Percentiles rank a stretch among this genome's conserved stretches.
These are phyloP conservation scores for Drosophila histrio DNA, from an alignment of 2,888 invertebrate species.

Conservation along the genomic window DNA sequence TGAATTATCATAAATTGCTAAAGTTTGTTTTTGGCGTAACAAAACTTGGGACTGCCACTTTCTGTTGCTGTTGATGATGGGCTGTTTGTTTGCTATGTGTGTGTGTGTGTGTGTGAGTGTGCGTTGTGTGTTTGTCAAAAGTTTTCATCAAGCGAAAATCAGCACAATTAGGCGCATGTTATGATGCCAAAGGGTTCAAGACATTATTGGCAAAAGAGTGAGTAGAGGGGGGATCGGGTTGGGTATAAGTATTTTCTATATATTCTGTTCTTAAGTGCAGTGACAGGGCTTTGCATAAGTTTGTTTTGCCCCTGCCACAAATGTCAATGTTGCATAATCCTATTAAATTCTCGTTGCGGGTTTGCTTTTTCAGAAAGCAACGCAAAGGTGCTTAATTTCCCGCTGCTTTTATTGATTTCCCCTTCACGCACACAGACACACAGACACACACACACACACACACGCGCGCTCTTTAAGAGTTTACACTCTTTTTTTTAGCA, in stretches of 20 bases:
- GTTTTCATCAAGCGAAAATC: slow-evolving; percentile 75
- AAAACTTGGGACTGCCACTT: slow-evolving; percentile 63
- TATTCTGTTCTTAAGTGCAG: slow-evolving; percentile 51
- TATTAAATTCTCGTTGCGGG: slow-evolving; percentile 74
- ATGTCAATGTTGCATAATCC: slow-evolving; percentile 75
- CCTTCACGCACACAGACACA: slow-evolving; percentile 6
- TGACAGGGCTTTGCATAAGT: slow-evolving; percentile 74
- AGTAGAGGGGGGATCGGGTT: fast-evolving
- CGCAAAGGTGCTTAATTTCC: slow-evolving; percentile 74
- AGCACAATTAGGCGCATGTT: slow-evolving; percentile 71
- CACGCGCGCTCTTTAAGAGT: slow-evolving; percentile 4
- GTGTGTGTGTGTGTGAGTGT: slow-evolving; percentile 13
- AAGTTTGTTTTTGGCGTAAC: slow-evolving; percentile 78
- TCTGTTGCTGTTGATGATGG: slow-evolving; percentile 41
- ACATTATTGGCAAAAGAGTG: slow-evolving; percentile 8
- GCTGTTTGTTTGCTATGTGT: slow-evolving; percentile 35
- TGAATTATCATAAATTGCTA: slow-evolving; percentile 82
- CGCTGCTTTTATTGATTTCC: slow-evolving; percentile 77
- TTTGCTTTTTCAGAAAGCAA: slow-evolving; percentile 41
- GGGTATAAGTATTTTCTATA: slow-evolving; percentile 1
- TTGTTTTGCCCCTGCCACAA: slow-evolving; percentile 42
- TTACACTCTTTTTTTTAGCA: slow-evolving; percentile 33
- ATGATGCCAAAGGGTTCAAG: slow-evolving; percentile 55
- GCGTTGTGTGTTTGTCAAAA: slow-evolving; percentile 52
- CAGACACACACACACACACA: slow-evolving; percentile 13